Evolutionary conservation across 2,113 vertebrate species (phyloP).

Genomic region (Neotoma lepida): DNA sequence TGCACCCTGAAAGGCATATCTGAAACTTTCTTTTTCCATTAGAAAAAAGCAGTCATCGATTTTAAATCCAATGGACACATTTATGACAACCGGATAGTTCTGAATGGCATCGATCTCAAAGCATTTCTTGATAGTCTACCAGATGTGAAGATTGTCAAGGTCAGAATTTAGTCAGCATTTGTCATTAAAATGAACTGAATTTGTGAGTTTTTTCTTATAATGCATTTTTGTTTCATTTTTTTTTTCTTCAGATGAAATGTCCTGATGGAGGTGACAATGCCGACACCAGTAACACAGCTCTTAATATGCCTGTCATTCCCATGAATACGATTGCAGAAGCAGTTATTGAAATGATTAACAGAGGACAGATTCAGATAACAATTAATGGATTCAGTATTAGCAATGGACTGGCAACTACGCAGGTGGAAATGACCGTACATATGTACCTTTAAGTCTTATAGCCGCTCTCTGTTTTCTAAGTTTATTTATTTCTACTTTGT

Average conservation of each 20-base stretch:
- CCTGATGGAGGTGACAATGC: constrained; percentile 92
- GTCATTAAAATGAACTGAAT: constrained; percentile 31
- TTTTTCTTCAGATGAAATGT: constrained; percentile 92
- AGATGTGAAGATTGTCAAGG: constrained; percentile 98
- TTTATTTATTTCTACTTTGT: no score
- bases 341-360: constrained; percentile 99
- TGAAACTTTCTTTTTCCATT: constrained; percentile 37
- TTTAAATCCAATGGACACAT: constrained; percentile 99
- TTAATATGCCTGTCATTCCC: constrained; percentile 98
- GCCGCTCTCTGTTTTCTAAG: not conserved
- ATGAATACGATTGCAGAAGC: constrained; percentile 99
- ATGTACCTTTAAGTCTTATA: constrained; percentile 14
- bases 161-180: constrained; percentile 79
- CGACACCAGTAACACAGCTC: constrained; percentile 90
- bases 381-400: constrained; percentile 99
- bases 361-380: constrained; percentile 98
- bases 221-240: not conserved
- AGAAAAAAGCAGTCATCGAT: constrained; percentile 99
- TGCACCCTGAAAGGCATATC: constrained; percentile 28
- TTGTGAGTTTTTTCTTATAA: not conserved
- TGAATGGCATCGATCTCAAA: constrained; percentile 98
- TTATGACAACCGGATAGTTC: constrained; percentile 98
- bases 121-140: constrained; percentile 98
- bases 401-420: constrained; percentile 98
- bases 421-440: constrained; percentile 86